A percentile compares a stretch with the other conserved stretches of the same genome.
Evolutionary conservation across 2,797 vertebrate genomes (phyloP).

Genomic region (Molossus alvarezi): DNA sequence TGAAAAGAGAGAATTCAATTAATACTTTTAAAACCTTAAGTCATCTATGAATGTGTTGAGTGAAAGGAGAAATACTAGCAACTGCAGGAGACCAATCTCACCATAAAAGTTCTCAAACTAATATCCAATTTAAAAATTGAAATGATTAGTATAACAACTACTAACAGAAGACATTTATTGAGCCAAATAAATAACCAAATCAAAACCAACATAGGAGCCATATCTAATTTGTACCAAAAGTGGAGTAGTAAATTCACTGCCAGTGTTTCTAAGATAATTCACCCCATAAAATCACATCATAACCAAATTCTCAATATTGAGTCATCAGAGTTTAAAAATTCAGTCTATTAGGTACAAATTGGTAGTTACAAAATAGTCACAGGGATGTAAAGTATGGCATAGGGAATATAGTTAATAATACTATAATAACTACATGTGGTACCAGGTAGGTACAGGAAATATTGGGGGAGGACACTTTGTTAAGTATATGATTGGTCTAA

Average conservation of each 20-base stretch:
- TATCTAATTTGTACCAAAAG: conserved; percentile 73
- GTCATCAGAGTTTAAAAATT: conserved; percentile 63
- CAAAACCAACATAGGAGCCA: conserved; percentile 73
- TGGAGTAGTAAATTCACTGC: conserved; percentile 30
- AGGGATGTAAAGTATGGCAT: not conserved
- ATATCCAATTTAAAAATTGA: conserved; percentile 16
- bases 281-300: conserved; percentile 57
- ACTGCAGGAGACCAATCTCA: not conserved
- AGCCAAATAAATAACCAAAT: conserved; percentile 76
- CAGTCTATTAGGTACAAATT: not conserved
- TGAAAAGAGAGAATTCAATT: not conserved
- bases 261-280: conserved; percentile 67
- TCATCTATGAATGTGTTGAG: not conserved
- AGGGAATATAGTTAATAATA: no score
- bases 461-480: no score
- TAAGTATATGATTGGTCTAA: no score
- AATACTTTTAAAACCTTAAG: not conserved
- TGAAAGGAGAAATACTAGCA: conserved; percentile 35
- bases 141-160: not conserved
- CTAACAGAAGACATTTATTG: conserved; percentile 69
- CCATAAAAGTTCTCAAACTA: conserved; percentile 15
- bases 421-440: not conserved
- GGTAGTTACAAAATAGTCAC: not conserved
- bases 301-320: conserved; percentile 72
- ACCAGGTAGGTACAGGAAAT: not conserved